These are phyloP conservation scores for Gracilinanus agilis DNA, from an alignment of 2,113 vertebrate genomes.

Conservation along the genomic window DNA sequence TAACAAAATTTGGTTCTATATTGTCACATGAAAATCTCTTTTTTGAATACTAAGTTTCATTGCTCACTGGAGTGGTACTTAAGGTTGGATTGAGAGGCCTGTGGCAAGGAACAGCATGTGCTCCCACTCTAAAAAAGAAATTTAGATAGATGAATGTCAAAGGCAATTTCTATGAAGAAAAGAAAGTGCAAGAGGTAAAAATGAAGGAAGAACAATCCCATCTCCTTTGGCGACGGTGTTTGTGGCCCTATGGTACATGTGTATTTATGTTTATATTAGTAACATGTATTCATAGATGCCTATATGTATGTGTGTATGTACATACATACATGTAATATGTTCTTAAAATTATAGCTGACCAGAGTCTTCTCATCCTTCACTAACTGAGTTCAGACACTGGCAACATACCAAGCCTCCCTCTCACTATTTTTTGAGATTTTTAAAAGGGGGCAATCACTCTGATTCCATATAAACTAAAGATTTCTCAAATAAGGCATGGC, in stretches of 20 bases:
- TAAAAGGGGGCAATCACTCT: not conserved
- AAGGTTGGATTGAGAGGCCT: not conserved
- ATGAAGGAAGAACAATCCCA: slow-evolving; percentile 1
- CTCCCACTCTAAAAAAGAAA: not conserved
- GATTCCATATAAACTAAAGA: not conserved
- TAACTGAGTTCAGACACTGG: not conserved
- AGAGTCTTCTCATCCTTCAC: not conserved
- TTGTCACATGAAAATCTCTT: slow-evolving; percentile 26
- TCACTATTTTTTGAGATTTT: not conserved
- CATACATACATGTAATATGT: not conserved
- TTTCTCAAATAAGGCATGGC: not conserved
- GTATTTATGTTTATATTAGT: not conserved
- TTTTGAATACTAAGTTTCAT: not conserved
- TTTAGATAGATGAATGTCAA: not conserved
- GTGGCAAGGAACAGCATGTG: not conserved
- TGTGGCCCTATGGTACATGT: not conserved
- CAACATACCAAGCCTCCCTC: not conserved
- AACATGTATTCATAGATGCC: not conserved
- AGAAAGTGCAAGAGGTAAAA: not conserved
- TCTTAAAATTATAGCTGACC: not conserved
- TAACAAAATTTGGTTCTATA: not conserved
- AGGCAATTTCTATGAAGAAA: not conserved
- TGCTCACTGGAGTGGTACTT: not conserved
- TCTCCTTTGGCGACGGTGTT: not conserved
- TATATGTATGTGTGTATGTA: not conserved